Base-by-base conservation (phyloP, 2,888 invertebrate species). In the Argyresthia goedartella region DNA sequence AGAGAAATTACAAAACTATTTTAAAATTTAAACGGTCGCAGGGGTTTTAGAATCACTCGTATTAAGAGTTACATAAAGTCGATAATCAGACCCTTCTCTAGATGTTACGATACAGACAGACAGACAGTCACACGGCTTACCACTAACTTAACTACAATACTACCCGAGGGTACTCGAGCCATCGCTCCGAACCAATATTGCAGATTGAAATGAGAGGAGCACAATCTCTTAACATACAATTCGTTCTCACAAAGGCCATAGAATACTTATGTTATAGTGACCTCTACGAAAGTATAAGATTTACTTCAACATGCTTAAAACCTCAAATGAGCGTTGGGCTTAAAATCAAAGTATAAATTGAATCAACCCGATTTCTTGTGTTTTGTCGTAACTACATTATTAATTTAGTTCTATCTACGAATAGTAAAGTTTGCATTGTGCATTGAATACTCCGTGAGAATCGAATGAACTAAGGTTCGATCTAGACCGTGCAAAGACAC, bases 91-190 rank as follows among this genome's bases (percentile, higher is more conserved):
- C 56, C 52, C 58, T 66, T 60, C 59, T 64, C 41, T 61, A 25
- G 25, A 25, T 25, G 25, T 25, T 25, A 6, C 25, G 25, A 25
- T 25, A 25, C 25, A 25, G 25, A 77, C 78, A 77, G 69, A n/a
- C n/a, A n/a, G 71, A 77, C 78, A 77, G 69, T 75, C 78, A 78
- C 81, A 76, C 79, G 66, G 65, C 73, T 79, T 80, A 79, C 61
- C 67, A 34, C 72, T 81, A 82, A 71, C 69, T 68, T 74, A 76
- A 66, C 59, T 69, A n/a, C n/a, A 63, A 57, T 69, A 8, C 74
- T 82, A 85, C 82, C 78, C 11, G 53, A 51, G 54, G 80, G 84
- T 81, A 82, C 79, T 66, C 61, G 57, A 60, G 57, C 54, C 57
- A 55, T 25, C 55, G 56, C 57, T 61, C 59, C 58, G 57, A 63